phyloP scores from a whole-genome alignment of 2,113 vertebrate genomes.

The Rhinogobius similis region DNA sequence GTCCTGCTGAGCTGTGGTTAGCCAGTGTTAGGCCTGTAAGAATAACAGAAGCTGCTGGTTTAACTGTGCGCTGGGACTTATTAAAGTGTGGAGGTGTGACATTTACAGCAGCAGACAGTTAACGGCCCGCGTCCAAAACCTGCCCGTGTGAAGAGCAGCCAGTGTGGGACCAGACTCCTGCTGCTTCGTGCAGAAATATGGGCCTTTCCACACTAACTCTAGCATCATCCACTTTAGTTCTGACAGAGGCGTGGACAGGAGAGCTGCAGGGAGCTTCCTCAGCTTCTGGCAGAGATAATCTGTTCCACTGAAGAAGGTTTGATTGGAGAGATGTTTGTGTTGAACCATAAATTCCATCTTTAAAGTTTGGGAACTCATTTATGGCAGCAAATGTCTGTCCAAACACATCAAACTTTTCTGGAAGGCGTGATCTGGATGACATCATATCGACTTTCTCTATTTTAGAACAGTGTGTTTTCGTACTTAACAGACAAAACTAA shows the following conservation, averaged over 20 bases:
- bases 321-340: conserved; percentile 61
- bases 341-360: conserved; percentile 38
- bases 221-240: conserved; percentile 54
- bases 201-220: conserved; percentile 17
- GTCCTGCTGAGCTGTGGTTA: conserved; percentile 14
- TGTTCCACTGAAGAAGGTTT: conserved; percentile 53
- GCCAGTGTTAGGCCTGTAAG: conserved; percentile 41
- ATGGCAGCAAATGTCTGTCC: conserved; percentile 63
- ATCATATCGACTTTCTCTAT: neutral
- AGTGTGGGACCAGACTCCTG: conserved; percentile 33
- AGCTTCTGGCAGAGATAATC: conserved; percentile 49
- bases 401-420: conserved; percentile 60
- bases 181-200: conserved; percentile 53
- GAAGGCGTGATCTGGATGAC: conserved; percentile 59
- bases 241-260: conserved; percentile 44
- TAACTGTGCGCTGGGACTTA: conserved; percentile 67
- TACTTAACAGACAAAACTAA: neutral
- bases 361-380: conserved; percentile 44
- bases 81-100: conserved; percentile 59
- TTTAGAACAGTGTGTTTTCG: neutral
- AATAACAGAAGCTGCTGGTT: conserved; percentile 66
- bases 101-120: conserved; percentile 38
- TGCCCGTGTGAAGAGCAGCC: conserved; percentile 31
- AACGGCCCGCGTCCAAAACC: conserved; percentile 38
- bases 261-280: conserved; percentile 28